phyloP scores from a whole-genome alignment of 2,888 invertebrate genomes.

The Athalia rosae region DNA sequence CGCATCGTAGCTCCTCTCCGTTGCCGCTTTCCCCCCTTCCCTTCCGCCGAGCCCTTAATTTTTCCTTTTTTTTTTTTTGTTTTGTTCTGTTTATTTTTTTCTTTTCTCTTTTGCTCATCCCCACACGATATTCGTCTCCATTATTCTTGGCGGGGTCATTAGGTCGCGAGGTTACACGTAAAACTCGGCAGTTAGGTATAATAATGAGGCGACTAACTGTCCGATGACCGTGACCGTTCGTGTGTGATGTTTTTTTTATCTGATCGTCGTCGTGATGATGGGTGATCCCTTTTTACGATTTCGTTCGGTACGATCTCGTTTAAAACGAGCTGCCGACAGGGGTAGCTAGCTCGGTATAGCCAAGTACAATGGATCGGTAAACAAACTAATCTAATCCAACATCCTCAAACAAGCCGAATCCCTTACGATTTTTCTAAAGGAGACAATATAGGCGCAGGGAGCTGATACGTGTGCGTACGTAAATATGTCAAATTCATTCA shows the following conservation, averaged over 20 bases:
- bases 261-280: constrained; percentile 5
- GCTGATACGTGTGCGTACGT: background rate
- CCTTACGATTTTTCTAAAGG: background rate
- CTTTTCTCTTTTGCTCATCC: background rate
- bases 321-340: background rate
- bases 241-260: constrained; percentile 22
- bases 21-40: background rate
- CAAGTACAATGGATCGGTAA: constrained; percentile 27
- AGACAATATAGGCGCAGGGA: background rate
- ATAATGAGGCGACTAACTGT: too few species aligned
- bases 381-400: constrained; percentile 30
- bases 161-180: constrained; percentile 16
- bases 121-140: background rate
- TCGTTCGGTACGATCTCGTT: background rate
- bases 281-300: background rate
- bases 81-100: background rate
- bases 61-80: constrained; percentile 7
- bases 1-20: background rate
- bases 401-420: background rate
- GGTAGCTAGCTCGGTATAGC: constrained; percentile 10
- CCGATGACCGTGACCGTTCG: too few species aligned
- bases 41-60: background rate
- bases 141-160: constrained; percentile 18
- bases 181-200: too few species aligned
- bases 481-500: constrained; percentile 20